Evolutionary conservation across 2,113 vertebrate species (phyloP).

Genomic region (Fukomys damarensis): DNA sequence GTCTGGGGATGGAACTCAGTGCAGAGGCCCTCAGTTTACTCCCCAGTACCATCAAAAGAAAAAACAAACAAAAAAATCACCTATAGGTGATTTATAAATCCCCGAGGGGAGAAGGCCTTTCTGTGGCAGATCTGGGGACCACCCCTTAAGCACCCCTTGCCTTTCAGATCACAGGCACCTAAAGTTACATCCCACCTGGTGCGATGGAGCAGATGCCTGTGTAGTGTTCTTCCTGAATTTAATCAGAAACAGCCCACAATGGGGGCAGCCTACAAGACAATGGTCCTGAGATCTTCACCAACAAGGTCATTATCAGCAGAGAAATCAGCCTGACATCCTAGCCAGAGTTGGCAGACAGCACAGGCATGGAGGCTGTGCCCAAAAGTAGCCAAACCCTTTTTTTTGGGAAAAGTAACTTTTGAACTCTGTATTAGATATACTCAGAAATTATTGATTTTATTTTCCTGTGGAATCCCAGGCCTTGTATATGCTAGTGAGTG

Average conservation of each 20-base stretch:
- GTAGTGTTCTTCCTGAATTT: not conserved
- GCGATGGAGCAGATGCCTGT: rapidly evolving
- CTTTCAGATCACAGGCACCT: not conserved
- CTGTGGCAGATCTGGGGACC: rapidly evolving
- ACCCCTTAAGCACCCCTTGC: too few relatives aligned
- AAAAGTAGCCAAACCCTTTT: not conserved
- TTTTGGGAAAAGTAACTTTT: not conserved
- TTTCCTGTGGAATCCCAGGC: too few relatives aligned
- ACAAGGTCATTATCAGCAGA: not conserved
- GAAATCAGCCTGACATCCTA: not conserved
- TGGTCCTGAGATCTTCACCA: not conserved
- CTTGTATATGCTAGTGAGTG: too few relatives aligned
- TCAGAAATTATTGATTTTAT: not conserved
- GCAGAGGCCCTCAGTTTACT: not conserved
- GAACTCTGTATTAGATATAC: not conserved
- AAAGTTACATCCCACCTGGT: rapidly evolving
- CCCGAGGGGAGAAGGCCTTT: not conserved
- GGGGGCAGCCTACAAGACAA: too few relatives aligned
- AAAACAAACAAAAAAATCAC: too few relatives aligned
- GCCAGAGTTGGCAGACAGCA: not conserved
- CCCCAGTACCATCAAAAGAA: not conserved
- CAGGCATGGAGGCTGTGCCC: not conserved
- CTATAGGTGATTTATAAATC: too few relatives aligned
- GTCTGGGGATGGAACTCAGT: not conserved
- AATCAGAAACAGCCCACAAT: not conserved